A percentile compares a stretch with the other conserved stretches of the same genome.
Conservation (phyloP, 2,888 invertebrate species). For the Pseudococcus jackbeardsleyi region DNA sequence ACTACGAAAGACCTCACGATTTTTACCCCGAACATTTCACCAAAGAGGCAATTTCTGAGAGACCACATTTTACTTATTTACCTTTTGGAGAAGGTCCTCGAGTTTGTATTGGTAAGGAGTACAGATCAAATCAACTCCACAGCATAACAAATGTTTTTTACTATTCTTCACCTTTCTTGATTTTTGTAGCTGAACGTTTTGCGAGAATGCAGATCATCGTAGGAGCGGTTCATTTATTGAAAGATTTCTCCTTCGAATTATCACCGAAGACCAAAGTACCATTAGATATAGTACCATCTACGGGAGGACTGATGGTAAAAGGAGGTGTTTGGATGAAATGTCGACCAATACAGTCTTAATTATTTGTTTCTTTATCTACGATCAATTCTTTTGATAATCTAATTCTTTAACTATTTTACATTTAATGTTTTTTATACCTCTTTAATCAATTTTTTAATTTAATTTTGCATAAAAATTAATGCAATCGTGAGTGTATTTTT, state of each 20-base stretch:
- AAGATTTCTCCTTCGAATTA: conserved; percentile 47
- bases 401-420: neutral
- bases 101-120: conserved; percentile 58
- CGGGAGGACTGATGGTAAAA: neutral
- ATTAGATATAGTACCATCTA: neutral
- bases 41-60: conserved; percentile 52
- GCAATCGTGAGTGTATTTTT: too few species aligned
- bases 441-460: too few species aligned
- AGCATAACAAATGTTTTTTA: neutral
- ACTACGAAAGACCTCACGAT: conserved; percentile 53
- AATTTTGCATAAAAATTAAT: too few species aligned
- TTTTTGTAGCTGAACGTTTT: conserved; percentile 62
- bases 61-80: conserved; percentile 55
- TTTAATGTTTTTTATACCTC: too few species aligned
- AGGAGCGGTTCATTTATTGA: conserved; percentile 49
- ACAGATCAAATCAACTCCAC: too few species aligned
- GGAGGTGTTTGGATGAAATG: conserved; percentile 30
- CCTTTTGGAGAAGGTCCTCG: conserved; percentile 65
- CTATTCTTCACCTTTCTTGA: neutral
- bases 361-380: neutral
- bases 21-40: conserved; percentile 63
- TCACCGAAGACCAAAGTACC: conserved; percentile 59
- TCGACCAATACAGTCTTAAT: neutral
- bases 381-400: neutral
- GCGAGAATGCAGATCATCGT: conserved; percentile 53